Evolutionary conservation across 2,888 invertebrate species (phyloP), one percentile per base, ranked within the genome.

Genomic region (Calephelis perditalis): DNA sequence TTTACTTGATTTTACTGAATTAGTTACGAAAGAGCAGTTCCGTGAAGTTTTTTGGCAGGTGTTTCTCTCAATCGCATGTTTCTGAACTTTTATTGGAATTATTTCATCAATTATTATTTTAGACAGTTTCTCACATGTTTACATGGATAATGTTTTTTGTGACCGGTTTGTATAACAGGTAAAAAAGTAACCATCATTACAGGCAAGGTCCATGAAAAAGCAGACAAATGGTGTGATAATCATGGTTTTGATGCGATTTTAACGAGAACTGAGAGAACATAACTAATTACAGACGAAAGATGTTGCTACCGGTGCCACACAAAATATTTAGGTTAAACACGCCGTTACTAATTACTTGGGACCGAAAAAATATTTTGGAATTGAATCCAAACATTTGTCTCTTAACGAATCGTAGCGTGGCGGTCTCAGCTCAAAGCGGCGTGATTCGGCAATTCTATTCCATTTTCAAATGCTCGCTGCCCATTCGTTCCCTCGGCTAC

Each of bases 321-420:
- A 73, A 84, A 81, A 66, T 64, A 63, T 74, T 75, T 76, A 79
- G 73, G 76, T 78, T 82, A 82, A 84, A 82, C 77, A 79, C 74
- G 81, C 83, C 87, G 82, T 84, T 76, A 86, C 90, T 87, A 88
- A 90, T 87, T 80, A 83, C 74, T 67, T 56, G 59, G 61, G 59
- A 60, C 63, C 68, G 68, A 79, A 86, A 88, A 87, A 86, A 84
- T 73, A 65, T 76, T 68, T 78, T 75, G 81, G 84, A 86, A 89
- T 87, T 89, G 89, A 89, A 88, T 88, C 79, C 81, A 86, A 88
- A 88, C 89, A 88, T 89, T 90, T 90, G 89, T 89, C 86, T 90
- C 86, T 73, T 89, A 90, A 90, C 89, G 88, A 88, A 88, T 88
- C 89, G 88, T 86, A 82, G 86, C 86, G 83, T 75, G 83, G 78